Evolutionary conservation across 2,888 invertebrate species (phyloP).

Genomic region (Oxycera nigricornis): DNA sequence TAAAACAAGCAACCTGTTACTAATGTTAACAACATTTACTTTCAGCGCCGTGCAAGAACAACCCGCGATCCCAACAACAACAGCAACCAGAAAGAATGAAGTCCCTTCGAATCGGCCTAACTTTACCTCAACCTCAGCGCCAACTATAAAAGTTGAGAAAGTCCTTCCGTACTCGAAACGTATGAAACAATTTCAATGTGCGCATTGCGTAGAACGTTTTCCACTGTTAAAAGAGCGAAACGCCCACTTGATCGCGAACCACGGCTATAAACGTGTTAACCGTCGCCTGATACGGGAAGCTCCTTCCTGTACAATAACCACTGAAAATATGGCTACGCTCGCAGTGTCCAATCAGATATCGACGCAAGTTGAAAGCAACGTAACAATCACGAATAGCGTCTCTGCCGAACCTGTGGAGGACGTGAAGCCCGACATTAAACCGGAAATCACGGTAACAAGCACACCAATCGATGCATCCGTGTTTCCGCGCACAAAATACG

Average conservation of each 20-base stretch:
- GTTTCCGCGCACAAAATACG: conserved; percentile 49
- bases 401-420: background rate
- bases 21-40: background rate
- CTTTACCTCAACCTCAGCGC: background rate
- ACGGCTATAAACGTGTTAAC: conserved; percentile 60
- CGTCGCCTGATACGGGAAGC: conserved; percentile 57
- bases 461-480: conserved; percentile 20
- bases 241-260: conserved; percentile 58
- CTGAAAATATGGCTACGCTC: conserved; percentile 43
- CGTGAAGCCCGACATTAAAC: conserved; percentile 29
- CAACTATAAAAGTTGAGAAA: conserved; percentile 13
- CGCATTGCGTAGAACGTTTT: conserved; percentile 58
- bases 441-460: conserved; percentile 25
- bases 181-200: conserved; percentile 58
- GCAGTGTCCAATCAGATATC: conserved; percentile 46
- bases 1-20: no score
- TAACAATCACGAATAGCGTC: conserved; percentile 33
- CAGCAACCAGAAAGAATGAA: background rate
- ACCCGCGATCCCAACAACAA: background rate
- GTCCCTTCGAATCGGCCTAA: background rate
- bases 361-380: background rate
- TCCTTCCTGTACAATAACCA: conserved; percentile 34
- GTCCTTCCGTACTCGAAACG: background rate
- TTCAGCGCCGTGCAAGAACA: background rate
- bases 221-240: conserved; percentile 59